These are phyloP conservation scores for Epizoanthus ramosus DNA, from an alignment of 92 coral and sea anemone genomes.

Conservation along the genomic window DNA sequence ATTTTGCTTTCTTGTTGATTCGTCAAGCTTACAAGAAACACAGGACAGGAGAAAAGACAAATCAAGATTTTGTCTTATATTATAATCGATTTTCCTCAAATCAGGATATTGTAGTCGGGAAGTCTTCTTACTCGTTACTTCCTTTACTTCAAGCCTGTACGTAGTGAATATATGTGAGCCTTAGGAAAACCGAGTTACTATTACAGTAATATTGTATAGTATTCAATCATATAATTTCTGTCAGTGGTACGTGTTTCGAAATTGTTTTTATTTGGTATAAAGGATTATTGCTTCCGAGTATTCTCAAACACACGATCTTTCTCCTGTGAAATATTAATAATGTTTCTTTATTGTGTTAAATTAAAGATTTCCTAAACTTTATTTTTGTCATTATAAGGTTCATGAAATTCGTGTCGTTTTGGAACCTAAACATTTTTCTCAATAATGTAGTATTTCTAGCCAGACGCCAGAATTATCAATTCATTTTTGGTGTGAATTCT, in stretches of 20 bases:
- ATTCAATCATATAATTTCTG: background rate
- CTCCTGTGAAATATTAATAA: conserved; percentile 24
- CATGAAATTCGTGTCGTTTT: background rate
- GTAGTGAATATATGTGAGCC: background rate
- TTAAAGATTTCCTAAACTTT: background rate
- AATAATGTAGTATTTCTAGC: too few species aligned
- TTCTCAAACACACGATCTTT: conserved; percentile 12
- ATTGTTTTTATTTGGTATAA: background rate
- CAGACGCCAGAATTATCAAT: too few species aligned
- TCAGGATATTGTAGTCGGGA: background rate
- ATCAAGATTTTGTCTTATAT: background rate
- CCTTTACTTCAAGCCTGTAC: background rate
- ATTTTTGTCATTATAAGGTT: background rate
- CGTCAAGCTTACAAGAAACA: background rate
- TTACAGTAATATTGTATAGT: background rate
- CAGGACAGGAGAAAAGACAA: background rate
- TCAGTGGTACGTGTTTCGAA: background rate
- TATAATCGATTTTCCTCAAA: conserved; percentile 2
- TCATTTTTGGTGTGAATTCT: background rate
- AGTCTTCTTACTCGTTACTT: background rate
- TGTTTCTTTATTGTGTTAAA: background rate
- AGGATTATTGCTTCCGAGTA: conserved; percentile 1
- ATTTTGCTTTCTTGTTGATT: conserved; percentile 6
- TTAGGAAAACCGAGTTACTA: background rate
- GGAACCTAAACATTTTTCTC: background rate